Percentiles rank a stretch among this genome's conserved stretches.
These are phyloP conservation scores for Branchellion lobata DNA, from an alignment of 2,888 invertebrate genomes.

Conservation along the genomic window DNA sequence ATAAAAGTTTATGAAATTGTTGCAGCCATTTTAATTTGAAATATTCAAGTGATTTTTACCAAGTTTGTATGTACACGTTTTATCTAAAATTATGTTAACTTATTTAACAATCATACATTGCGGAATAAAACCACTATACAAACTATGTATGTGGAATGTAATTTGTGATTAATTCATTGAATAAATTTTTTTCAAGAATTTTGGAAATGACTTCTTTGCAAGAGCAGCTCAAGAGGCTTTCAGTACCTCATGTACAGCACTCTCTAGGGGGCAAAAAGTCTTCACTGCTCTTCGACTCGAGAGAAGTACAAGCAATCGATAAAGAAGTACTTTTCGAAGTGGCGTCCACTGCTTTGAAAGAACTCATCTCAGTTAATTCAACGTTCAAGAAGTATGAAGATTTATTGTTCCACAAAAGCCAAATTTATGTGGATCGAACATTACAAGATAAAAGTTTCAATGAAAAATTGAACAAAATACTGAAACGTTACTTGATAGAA, in stretches of 20 bases:
- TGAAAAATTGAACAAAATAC: conserved; percentile 72
- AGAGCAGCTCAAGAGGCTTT: conserved; percentile 22
- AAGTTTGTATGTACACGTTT: too few species aligned
- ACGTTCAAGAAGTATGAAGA: conserved; percentile 74
- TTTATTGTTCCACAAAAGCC: conserved; percentile 75
- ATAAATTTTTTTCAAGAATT: too few species aligned
- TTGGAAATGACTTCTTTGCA: conserved; percentile 14
- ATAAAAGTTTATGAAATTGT: too few species aligned
- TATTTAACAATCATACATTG: too few species aligned
- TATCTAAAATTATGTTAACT: too few species aligned
- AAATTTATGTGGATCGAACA: conserved; percentile 78
- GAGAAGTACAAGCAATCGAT: conserved; percentile 83
- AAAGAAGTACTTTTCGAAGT: conserved; percentile 66
- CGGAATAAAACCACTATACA: too few species aligned
- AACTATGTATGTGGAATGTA: too few species aligned
- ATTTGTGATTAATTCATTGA: too few species aligned
- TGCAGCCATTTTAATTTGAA: too few species aligned
- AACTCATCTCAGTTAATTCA: conserved; percentile 74
- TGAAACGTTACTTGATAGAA: conserved; percentile 75
- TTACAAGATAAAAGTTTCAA: conserved; percentile 76
- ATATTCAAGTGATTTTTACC: conserved; percentile 13
- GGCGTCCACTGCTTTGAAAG: conserved; percentile 78
- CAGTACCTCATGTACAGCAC: conserved; percentile 17
- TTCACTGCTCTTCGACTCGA: conserved; percentile 84
- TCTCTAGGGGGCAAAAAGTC: conserved; percentile 56